Base-by-base conservation (phyloP, 2,888 invertebrate genomes). In the Standfussiana lucernea region DNA sequence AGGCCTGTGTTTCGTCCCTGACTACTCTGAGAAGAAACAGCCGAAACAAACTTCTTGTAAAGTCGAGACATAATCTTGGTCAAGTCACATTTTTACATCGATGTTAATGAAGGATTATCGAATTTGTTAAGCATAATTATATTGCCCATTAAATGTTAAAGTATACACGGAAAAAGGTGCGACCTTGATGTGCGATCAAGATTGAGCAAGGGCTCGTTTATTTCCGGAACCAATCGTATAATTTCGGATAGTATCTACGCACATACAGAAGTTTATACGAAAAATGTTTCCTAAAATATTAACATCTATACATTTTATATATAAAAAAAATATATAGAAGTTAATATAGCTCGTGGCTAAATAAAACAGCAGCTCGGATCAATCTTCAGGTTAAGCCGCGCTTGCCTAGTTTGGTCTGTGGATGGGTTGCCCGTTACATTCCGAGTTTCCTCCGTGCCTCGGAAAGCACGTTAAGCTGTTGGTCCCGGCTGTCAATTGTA, bases 141-240 rank as follows among this genome's bases (percentile, higher is more conserved):
- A 35, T 37, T 32, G 28, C 3, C 11, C 15, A 45, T 81, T 56
- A 47, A 78, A 81, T 81, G 24, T 74, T 81, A 56, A 69, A 47
- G 8, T 42, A 47, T 4, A 40, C 75, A 65, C 76, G 56, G 40
- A 47, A 53, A 53, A 74, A 18, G n/a, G 56, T 75, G 18, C 13
- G 35, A 65, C 78, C 82, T 75, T 75, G 28, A 7, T 64, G 53
- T 28, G 18, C 24, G 24, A n/a, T 18, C 4, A 28, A 62, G 40
- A 62, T 50, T 56, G 18, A 6, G 7, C 37, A 40, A 75, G 64
- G 32, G 24, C 24, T 47, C 47, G 18, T 72, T 32, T 18, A 21
- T 3, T 28, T 65, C 56, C 56, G 82, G 47, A 65, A 59, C 0
- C 15, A 75, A 65, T 47, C 18, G 32, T 21, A n/a, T 70, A 53